Evolutionary conservation across 2,113 vertebrate species (phyloP).

Genomic region (Oreochromis tanganicae): DNA sequence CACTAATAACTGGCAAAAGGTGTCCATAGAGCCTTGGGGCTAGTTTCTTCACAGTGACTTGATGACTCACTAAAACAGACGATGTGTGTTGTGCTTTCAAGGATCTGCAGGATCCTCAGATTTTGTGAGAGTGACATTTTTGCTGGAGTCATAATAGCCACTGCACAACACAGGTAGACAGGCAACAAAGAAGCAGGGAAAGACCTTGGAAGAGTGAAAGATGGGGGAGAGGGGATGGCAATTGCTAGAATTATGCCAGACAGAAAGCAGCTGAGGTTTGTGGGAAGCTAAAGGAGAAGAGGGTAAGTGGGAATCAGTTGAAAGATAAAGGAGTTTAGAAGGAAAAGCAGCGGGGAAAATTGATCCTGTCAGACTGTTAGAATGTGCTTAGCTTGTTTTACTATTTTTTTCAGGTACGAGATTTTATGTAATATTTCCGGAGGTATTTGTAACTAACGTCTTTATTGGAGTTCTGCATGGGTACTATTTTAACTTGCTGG

Average conservation of each 20-base stretch:
- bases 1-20: constrained; percentile 18
- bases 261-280: neutral
- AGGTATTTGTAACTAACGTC: neutral
- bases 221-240: neutral
- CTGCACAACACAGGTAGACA: neutral
- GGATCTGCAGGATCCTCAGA: neutral
- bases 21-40: neutral
- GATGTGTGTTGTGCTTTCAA: neutral
- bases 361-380: neutral
- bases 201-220: constrained; percentile 16
- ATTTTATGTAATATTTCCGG: neutral
- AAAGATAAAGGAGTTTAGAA: neutral
- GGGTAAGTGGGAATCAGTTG: neutral
- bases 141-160: neutral
- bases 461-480: neutral
- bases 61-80: constrained; percentile 34
- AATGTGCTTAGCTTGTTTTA: neutral
- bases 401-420: neutral
- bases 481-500: neutral
- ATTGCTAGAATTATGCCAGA: neutral
- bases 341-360: neutral
- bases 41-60: neutral
- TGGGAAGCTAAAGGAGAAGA: neutral
- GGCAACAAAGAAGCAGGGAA: neutral
- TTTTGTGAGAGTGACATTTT: neutral